A percentile compares a stretch with the other conserved stretches of the same genome.
Conservation (phyloP, 1,140 invertebrate genomes). For the Geopemphigus sp. region DNA sequence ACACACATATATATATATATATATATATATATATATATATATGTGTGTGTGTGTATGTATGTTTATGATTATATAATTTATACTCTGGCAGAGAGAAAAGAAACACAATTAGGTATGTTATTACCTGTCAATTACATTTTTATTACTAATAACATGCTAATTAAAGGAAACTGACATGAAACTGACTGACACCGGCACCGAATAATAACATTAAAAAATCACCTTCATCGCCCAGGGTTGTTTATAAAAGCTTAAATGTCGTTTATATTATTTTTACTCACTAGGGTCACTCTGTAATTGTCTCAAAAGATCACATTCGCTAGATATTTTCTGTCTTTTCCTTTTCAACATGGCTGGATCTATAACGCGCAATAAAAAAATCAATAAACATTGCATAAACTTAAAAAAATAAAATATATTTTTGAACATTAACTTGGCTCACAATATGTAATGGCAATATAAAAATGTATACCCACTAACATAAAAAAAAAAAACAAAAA, state of each 20-base stretch:
- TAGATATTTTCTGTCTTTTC: slow-evolving; percentile 64
- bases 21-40: slow-evolving; percentile 12
- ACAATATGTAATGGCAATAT: slow-evolving; percentile 47
- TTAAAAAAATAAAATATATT: slow-evolving; percentile 56
- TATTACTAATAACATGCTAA: slow-evolving; percentile 50
- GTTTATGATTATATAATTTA: not conserved
- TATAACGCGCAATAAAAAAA: slow-evolving; percentile 54
- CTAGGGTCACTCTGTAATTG: slow-evolving; percentile 58
- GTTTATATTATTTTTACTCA: slow-evolving; percentile 62
- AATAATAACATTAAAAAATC: slow-evolving; percentile 43
- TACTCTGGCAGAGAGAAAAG: slow-evolving; percentile 27
- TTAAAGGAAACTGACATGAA: slow-evolving; percentile 49
- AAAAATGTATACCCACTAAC: slow-evolving; percentile 42
- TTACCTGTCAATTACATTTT: slow-evolving; percentile 20
- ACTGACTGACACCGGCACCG: slow-evolving; percentile 53
- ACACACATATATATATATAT: slow-evolving; percentile 7
- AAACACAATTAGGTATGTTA: slow-evolving; percentile 26
- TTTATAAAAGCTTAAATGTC: slow-evolving; percentile 56
- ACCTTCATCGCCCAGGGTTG: slow-evolving; percentile 39
- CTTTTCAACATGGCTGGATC: slow-evolving; percentile 60
- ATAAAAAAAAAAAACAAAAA: slow-evolving; percentile 20
- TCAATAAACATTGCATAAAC: slow-evolving; percentile 54
- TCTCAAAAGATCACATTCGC: slow-evolving; percentile 59
- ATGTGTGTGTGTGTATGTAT: too few species aligned
- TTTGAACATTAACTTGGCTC: slow-evolving; percentile 52